Conservation (phyloP, 2,797 vertebrate genomes). For the Pogonophryne albipinna region DNA sequence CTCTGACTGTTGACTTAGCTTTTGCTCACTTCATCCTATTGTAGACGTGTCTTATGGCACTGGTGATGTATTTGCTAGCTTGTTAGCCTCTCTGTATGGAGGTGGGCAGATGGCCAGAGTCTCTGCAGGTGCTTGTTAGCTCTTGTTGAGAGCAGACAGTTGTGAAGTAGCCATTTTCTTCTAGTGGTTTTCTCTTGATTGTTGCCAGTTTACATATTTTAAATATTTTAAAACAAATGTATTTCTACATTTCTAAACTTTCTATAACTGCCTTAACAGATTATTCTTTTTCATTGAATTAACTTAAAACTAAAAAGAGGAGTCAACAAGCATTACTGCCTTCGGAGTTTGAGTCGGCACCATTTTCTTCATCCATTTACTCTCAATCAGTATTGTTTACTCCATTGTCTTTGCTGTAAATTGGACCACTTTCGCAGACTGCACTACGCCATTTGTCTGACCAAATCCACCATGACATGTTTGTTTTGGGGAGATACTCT, state of each 20-base stretch:
- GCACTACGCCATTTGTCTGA: slow-evolving; percentile 46
- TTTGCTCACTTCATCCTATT: slow-evolving; percentile 51
- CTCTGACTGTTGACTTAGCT: slow-evolving; percentile 66
- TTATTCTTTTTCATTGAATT: not conserved
- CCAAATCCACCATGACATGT: slow-evolving; percentile 74
- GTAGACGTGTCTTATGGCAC: slow-evolving; percentile 39
- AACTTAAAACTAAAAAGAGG: slow-evolving; percentile 10
- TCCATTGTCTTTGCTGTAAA: slow-evolving; percentile 63
- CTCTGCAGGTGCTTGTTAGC: slow-evolving; percentile 49
- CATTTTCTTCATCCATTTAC: slow-evolving; percentile 49
- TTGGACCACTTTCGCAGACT: slow-evolving; percentile 49
- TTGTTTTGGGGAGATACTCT: slow-evolving; percentile 73
- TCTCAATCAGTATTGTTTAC: slow-evolving; percentile 73
- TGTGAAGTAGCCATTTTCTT: not conserved
- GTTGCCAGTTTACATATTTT: not conserved
- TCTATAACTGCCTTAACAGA: not conserved
- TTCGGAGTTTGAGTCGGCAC: slow-evolving; percentile 22
- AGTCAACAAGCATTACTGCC: slow-evolving; percentile 12
- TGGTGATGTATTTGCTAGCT: slow-evolving; percentile 56
- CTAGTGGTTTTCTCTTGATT: not conserved
- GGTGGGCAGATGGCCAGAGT: slow-evolving; percentile 38
- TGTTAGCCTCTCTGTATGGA: slow-evolving; percentile 48
- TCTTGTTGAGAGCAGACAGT: slow-evolving; percentile 19
- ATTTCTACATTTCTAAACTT: not conserved
- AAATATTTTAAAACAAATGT: not conserved